Conservation (phyloP, 2,113 vertebrate genomes). For the Corynorhinus townsendii region DNA sequence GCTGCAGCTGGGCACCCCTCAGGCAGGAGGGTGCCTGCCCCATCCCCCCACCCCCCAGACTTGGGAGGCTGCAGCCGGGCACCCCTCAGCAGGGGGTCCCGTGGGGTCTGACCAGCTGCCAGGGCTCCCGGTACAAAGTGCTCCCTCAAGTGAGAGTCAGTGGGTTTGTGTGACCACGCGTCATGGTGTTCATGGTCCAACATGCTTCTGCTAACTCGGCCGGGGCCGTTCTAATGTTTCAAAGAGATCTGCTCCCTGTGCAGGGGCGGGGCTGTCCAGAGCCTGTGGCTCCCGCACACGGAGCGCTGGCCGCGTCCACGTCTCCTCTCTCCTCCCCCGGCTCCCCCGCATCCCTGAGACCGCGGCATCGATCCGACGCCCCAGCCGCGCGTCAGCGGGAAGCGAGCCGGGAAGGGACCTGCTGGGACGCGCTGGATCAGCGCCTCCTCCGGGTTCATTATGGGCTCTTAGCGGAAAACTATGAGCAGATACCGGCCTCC, state of each 20-base stretch:
- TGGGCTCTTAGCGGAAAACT: fast-evolving
- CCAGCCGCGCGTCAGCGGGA: too few relatives aligned
- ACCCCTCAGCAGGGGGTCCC: fast-evolving
- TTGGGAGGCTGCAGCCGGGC: fast-evolving
- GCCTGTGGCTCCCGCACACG: neutral
- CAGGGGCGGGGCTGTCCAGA: neutral
- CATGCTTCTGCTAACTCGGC: neutral
- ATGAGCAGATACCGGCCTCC: neutral
- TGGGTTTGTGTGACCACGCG: neutral
- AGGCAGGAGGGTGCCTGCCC: neutral
- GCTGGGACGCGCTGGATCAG: neutral
- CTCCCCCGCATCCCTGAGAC: too few relatives aligned
- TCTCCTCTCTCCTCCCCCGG: neutral
- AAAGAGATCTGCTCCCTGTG: neutral
- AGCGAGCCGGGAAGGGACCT: neutral
- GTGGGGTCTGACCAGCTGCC: neutral
- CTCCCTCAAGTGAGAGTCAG: neutral
- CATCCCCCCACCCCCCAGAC: too few relatives aligned
- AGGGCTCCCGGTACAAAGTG: fast-evolving
- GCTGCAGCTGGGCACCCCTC: fast-evolving
- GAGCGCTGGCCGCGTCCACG: too few relatives aligned
- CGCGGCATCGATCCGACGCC: too few relatives aligned
- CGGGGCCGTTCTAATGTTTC: neutral
- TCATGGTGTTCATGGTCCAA: neutral
- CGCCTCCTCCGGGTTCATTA: neutral